Conservation (phyloP, 2,113 vertebrate species). For the Mionectes macconnelli region DNA sequence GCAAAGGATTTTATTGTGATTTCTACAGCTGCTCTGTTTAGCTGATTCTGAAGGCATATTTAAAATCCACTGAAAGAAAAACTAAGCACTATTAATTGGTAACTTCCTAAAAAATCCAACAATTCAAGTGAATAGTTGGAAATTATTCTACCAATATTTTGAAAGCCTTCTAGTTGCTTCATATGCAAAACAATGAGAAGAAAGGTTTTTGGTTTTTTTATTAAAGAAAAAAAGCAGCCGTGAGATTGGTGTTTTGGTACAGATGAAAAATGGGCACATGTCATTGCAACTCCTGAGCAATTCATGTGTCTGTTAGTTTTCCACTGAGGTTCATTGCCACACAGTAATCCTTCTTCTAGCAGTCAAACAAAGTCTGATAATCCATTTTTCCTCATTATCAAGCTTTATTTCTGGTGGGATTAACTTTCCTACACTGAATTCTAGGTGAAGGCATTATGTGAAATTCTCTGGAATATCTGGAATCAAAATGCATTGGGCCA, state of each 20-base stretch:
- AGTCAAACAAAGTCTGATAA: neutral
- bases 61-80: neutral
- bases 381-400: slow-evolving; percentile 26
- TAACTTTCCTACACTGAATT: neutral
- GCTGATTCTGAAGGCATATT: neutral
- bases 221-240: neutral
- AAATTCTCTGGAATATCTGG: neutral
- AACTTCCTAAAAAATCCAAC: neutral
- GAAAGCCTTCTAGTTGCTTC: neutral
- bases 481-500: neutral
- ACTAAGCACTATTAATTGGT: neutral
- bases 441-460: neutral
- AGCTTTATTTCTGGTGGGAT: slow-evolving; percentile 3
- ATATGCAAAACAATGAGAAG: neutral
- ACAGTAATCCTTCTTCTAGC: slow-evolving; percentile 1
- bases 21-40: neutral
- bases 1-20: neutral
- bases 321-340: neutral
- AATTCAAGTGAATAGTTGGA: neutral
- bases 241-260: neutral
- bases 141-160: neutral
- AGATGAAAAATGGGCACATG: neutral
- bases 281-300: neutral
- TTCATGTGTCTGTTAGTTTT: slow-evolving; percentile 4
- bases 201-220: neutral